Evolutionary conservation across 2,888 invertebrate genomes (phyloP).

Genomic region (Laspeyria flexula): DNA sequence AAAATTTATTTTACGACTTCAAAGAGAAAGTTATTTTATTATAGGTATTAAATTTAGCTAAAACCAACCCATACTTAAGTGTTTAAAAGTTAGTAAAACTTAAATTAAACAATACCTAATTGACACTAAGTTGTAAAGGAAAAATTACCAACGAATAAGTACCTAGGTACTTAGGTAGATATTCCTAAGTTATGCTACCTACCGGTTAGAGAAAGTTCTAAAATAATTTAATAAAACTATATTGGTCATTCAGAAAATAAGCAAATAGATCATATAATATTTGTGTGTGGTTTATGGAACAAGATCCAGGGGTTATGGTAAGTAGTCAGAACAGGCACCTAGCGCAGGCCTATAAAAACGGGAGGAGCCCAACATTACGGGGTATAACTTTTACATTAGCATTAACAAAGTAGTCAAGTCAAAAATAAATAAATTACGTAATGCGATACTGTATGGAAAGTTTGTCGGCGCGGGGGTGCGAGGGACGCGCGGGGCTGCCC

Average conservation of each 20-base stretch:
- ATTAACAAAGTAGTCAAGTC: slow-evolving; percentile 55
- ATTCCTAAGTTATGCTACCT: background rate
- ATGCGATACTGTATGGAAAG: slow-evolving; percentile 71
- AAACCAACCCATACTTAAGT: background rate
- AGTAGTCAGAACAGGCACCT: background rate
- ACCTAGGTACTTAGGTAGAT: too few relatives aligned
- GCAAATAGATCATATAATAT: too few relatives aligned
- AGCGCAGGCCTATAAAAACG: slow-evolving; percentile 31
- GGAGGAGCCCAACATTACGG: slow-evolving; percentile 31
- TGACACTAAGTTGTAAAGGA: too few relatives aligned
- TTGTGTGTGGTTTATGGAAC: too few relatives aligned
- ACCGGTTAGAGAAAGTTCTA: background rate
- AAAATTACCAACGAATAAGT: too few relatives aligned
- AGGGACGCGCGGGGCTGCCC: slow-evolving; percentile 23
- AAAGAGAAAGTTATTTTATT: too few relatives aligned
- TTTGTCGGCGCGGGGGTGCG: slow-evolving; percentile 47
- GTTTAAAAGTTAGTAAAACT: background rate
- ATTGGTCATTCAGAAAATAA: too few relatives aligned
- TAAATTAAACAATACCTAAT: background rate
- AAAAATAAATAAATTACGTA: slow-evolving; percentile 71
- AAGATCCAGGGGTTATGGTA: background rate
- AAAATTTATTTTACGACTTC: too few relatives aligned
- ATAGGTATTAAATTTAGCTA: background rate
- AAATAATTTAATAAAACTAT: too few relatives aligned
- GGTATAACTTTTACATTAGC: slow-evolving; percentile 59